These are phyloP conservation scores for Dinocampus coccinellae DNA, from an alignment of 2,888 invertebrate species.

Conservation along the genomic window DNA sequence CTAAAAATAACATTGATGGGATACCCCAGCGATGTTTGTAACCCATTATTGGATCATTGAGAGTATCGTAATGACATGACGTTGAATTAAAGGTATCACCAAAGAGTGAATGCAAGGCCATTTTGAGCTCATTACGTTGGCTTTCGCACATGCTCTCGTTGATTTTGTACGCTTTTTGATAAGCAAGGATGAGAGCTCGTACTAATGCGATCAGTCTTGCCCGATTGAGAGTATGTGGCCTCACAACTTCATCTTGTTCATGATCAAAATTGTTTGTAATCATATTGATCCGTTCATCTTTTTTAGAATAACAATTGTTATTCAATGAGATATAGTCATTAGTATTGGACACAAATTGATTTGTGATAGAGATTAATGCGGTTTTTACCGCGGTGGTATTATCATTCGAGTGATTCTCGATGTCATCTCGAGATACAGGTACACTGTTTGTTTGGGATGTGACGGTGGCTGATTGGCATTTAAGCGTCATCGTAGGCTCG, in stretches of 20 bases:
- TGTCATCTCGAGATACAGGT: conserved; percentile 62
- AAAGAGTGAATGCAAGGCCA: conserved; percentile 53
- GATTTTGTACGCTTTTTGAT: conserved; percentile 48
- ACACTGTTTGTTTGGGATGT: conserved; percentile 68
- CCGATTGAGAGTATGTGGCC: conserved; percentile 42
- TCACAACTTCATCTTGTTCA: conserved; percentile 20
- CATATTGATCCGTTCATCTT: not conserved
- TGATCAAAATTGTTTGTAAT: conserved; percentile 12
- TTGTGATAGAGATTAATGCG: conserved; percentile 31
- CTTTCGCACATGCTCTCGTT: conserved; percentile 47
- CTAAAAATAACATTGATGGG: conserved; percentile 75
- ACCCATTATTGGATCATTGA: conserved; percentile 48
- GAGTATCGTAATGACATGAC: conserved; percentile 24
- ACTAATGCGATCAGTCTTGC: conserved; percentile 48
- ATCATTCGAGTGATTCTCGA: conserved; percentile 47
- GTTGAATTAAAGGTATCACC: conserved; percentile 33
- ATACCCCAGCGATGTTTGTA: conserved; percentile 73
- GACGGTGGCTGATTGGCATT: conserved; percentile 66
- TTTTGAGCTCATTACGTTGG: conserved; percentile 55
- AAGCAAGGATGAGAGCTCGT: conserved; percentile 52
- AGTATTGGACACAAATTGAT: conserved; percentile 14
- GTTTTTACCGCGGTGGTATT: conserved; percentile 42
- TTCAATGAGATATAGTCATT: not conserved
- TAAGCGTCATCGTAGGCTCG: conserved; percentile 70
- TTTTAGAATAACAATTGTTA: not conserved